phyloP scores from a whole-genome alignment of 2,113 vertebrate genomes.

The Myiagra hebetior region DNA sequence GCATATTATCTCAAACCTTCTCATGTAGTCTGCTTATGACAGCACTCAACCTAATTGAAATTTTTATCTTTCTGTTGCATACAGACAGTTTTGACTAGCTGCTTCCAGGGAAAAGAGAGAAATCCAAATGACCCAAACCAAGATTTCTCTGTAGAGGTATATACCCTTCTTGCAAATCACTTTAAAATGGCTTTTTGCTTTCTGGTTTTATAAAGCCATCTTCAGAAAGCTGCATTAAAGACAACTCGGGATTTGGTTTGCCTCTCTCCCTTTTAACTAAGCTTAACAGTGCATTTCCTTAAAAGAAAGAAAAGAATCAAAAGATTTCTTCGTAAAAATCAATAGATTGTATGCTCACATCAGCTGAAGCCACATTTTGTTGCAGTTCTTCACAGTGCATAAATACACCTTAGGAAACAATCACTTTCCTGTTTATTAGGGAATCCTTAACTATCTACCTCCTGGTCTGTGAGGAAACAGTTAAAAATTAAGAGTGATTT shows the following conservation, averaged over 20 bases:
- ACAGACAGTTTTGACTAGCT: constrained; percentile 78
- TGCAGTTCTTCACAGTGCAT: not conserved
- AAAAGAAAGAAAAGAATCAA: constrained; percentile 2
- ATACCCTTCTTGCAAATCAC: constrained; percentile 54
- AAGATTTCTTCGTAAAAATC: not conserved
- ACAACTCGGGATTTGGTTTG: constrained; percentile 6
- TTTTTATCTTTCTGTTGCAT: constrained; percentile 84
- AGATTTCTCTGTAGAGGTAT: constrained; percentile 61
- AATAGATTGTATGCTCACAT: not conserved
- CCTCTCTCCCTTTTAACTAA: constrained; percentile 23
- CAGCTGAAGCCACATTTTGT: not conserved
- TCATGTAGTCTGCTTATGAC: constrained; percentile 78
- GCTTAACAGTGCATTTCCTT: not conserved
- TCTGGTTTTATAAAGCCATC: constrained; percentile 16
- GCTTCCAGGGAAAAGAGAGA: constrained; percentile 67
- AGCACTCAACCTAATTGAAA: constrained; percentile 84
- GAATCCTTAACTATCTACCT: not conserved
- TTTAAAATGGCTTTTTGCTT: constrained; percentile 47
- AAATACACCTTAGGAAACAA: not conserved
- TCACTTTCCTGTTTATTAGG: not conserved
- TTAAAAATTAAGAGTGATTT: not conserved
- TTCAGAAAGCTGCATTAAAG: constrained; percentile 40
- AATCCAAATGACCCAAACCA: constrained; percentile 67
- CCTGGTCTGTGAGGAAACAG: not conserved
- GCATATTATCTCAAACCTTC: constrained; percentile 86